Evolutionary conservation across 2,888 invertebrate species (phyloP), one percentile per base, ranked within the genome.

Genomic region (Cerastis leucographa): DNA sequence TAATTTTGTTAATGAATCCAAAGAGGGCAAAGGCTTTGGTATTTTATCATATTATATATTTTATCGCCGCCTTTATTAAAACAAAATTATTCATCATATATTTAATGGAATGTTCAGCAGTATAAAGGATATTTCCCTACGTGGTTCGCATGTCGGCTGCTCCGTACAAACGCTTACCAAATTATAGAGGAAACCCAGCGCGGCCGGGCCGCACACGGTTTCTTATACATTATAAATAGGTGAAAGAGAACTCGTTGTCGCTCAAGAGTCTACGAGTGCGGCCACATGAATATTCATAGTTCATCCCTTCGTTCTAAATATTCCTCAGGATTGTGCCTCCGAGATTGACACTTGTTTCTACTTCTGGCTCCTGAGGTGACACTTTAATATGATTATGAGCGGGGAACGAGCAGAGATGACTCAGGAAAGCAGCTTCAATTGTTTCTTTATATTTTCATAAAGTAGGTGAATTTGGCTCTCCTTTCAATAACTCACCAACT

Each of bases 271-370:
- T 83, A 86, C 81, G 85, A 92, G 90, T 89, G 89, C 89, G 91
- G 91, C 89, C 83, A 84, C 92, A 94, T 94, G 93, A 94, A 94
- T 94, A 94, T 94, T 93, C 93, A 93, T 76, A 70, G 82, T 75
- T 90, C 89, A 90, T 90, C 88, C 86, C 85, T 83, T 76, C 85
- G 78, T 81, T 83, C 86, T 85, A 87, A 89, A 89, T 91, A 89
- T 90, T 91, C 87, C 81, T 87, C 66, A 85, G 85, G 80, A 87
- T 87, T 88, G 83, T 82, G 84, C 88, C 88, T 85, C 84, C 68
- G n/a, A 87, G 88, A 91, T 90, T 89, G 89, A 91, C 89, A 90
- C 89, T 90, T 89, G 86, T 87, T 85, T 85, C 87, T 82, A 83
- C 85, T 82, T 85, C 80, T 86, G 78, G 80, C 85, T 86, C 77